Conservation (phyloP, 2,113 vertebrate species). For the Myiagra hebetior region DNA sequence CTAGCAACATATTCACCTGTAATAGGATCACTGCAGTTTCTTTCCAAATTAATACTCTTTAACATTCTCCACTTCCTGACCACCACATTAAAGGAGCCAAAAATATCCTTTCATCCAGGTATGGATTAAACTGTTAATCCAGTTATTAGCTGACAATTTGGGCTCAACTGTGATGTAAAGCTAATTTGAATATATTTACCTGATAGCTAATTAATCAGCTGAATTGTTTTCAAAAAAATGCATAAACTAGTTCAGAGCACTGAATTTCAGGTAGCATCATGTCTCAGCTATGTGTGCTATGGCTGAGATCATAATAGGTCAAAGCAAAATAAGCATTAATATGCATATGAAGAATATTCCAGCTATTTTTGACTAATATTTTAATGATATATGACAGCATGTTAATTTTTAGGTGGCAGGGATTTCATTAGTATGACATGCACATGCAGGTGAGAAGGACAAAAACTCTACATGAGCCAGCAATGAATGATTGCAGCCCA, state of each 20-base stretch:
- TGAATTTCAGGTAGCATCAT: not conserved
- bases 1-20: not conserved
- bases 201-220: not conserved
- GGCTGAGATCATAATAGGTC: not conserved
- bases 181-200: not conserved
- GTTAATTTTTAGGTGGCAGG: not conserved
- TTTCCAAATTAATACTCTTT: not conserved
- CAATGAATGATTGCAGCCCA: fast-evolving
- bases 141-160: not conserved
- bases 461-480: not conserved
- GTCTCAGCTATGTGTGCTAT: not conserved
- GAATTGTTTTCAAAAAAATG: not conserved
- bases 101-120: not conserved
- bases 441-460: not conserved
- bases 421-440: not conserved
- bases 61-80: not conserved
- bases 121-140: not conserved
- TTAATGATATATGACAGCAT: not conserved
- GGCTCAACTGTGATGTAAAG: not conserved
- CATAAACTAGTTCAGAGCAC: not conserved
- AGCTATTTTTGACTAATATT: not conserved
- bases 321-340: not conserved
- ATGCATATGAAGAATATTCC: not conserved
- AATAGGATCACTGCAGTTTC: not conserved
- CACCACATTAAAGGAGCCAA: not conserved